These are phyloP conservation scores for Diabrotica balteata DNA, from an alignment of 2,888 invertebrate species.

Conservation along the genomic window DNA sequence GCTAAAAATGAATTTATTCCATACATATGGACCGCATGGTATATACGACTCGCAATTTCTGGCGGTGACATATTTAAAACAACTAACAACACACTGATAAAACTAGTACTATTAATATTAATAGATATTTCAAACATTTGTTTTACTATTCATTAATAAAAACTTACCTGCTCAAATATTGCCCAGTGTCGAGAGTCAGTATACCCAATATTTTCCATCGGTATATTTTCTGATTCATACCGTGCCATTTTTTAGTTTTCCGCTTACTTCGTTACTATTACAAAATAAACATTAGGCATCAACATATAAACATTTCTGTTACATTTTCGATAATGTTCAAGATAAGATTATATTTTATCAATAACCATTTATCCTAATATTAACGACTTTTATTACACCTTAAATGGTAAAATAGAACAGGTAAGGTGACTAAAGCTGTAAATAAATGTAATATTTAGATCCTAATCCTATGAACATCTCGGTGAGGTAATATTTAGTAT, in stretches of 20 bases:
- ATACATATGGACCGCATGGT: too few species aligned
- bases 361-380: background rate
- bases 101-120: too few species aligned
- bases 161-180: slow-evolving; percentile 13
- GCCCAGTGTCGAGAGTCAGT: background rate
- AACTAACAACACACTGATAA: too few species aligned
- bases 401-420: background rate
- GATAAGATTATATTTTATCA: slow-evolving; percentile 11
- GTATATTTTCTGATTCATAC: slow-evolving; percentile 7
- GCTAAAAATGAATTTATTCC: too few species aligned
- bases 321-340: background rate
- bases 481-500: too few species aligned
- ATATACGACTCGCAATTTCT: too few species aligned
- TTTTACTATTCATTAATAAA: background rate
- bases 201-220: slow-evolving; percentile 11
- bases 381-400: slow-evolving; percentile 4
- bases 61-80: too few species aligned
- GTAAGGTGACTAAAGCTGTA: too few species aligned
- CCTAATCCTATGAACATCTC: too few species aligned
- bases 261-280: background rate
- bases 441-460: too few species aligned
- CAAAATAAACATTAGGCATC: background rate
- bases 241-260: slow-evolving; percentile 13
- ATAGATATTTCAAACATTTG: too few species aligned
- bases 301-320: background rate